Base-by-base conservation (phyloP, 2,888 invertebrate genomes). In the Nomada ferruginata region DNA sequence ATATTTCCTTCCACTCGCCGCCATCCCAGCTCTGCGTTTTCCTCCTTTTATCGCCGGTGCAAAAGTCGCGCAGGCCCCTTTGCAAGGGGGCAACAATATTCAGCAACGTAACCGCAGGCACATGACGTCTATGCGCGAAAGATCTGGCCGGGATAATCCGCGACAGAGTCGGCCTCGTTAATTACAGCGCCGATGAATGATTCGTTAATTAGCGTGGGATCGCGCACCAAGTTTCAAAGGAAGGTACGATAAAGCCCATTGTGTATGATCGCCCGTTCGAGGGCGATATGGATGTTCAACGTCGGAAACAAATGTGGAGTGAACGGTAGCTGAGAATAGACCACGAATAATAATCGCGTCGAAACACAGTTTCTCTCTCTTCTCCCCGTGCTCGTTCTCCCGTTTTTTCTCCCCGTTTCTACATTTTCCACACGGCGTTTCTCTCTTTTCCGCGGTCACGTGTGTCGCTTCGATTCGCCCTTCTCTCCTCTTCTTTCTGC, bases 191-290 rank as follows among this genome's bases (percentile, higher is more conserved):
- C 89, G 89, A 91, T 91, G 91, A 92, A 91, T 92, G 91, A 92
- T 91, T 92, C 90, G 92, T 92, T 92, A 93, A 93, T 93, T 93
- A 93, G 92, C 91, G 89, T 91, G 87, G 90, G 87, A 92, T 91
- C 90, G 88, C 86, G 88, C 88, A 84, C 82, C 82, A 85, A 86
- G 82, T 89, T 91, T 91, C 89, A 92, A 91, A 91, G 91, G 88
- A 90, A 89, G 87, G 87, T 86, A 89, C 90, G 90, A 91, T 92
- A 92, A 91, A 92, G 92, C 87, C 90, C 88, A 91, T 91, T 91
- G 91, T 91, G 89, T 88, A 83, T 89, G 89, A 91, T 90, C 89
- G 90, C 86, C 90, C 90, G 86, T 90, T 91, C 88, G 89, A 85
- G 86, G 89, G 76, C 83, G 86, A 90, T 84, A 88, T 88, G 84